Conservation (phyloP, 1,140 invertebrate genomes). For the Orchesella cincta region DNA sequence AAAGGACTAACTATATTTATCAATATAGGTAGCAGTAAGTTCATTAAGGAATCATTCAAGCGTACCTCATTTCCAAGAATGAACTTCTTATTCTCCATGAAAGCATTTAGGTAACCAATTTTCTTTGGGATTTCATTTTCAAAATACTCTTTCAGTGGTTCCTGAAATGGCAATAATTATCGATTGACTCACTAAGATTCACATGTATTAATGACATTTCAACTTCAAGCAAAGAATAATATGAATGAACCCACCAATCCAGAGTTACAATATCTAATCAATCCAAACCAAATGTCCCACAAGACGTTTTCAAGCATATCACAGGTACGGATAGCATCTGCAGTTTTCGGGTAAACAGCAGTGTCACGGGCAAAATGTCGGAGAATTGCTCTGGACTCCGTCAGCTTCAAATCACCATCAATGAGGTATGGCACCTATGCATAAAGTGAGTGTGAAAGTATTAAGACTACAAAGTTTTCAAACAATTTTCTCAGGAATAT, state of each 20-base stretch:
- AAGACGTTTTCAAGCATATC: slow-evolving; percentile 38
- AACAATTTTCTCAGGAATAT: neutral
- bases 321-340: neutral
- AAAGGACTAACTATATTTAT: neutral
- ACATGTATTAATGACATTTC: too few relatives aligned
- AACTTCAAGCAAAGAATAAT: neutral
- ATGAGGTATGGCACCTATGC: slow-evolving; percentile 38
- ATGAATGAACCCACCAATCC: too few relatives aligned
- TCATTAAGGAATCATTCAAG: too few relatives aligned
- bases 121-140: slow-evolving; percentile 1
- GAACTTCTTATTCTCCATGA: slow-evolving; percentile 17
- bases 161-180: neutral
- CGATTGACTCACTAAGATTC: neutral
- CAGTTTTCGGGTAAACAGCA: neutral
- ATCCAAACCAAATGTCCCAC: slow-evolving; percentile 27
- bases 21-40: neutral
- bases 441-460: too few relatives aligned
- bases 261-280: neutral
- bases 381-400: slow-evolving; percentile 37
- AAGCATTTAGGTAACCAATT: neutral
- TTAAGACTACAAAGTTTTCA: too few relatives aligned
- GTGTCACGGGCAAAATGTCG: slow-evolving; percentile 25
- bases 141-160: neutral
- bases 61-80: slow-evolving; percentile 23
- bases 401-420: slow-evolving; percentile 29